Conservation (phyloP, 2,888 invertebrate species). For the Drosophila anceps region DNA sequence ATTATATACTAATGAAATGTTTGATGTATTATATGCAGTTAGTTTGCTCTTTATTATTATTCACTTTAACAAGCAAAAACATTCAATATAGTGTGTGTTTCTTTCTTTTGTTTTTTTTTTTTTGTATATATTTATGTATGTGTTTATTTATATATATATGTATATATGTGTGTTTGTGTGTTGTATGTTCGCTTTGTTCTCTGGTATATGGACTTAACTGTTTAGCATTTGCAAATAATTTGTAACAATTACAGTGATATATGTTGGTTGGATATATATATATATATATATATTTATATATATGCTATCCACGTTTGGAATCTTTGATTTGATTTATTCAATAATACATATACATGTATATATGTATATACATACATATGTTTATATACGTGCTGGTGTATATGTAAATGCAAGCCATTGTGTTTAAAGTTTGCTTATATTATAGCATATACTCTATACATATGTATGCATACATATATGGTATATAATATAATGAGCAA, state of each 20-base stretch:
- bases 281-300: slow-evolving; percentile 4
- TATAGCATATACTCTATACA: slow-evolving; percentile 38
- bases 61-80: slow-evolving; percentile 81
- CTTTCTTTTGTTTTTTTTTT: slow-evolving; percentile 25
- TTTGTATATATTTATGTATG: slow-evolving; percentile 26
- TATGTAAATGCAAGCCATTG: slow-evolving; percentile 60
- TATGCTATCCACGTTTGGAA: slow-evolving; percentile 23
- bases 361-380: slow-evolving; percentile 15
- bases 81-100: slow-evolving; percentile 77
- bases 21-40: slow-evolving; percentile 8
- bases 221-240: slow-evolving; percentile 75
- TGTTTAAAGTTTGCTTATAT: slow-evolving; percentile 17
- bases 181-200: slow-evolving; percentile 35
- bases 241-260: slow-evolving; percentile 72
- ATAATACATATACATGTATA: slow-evolving; percentile 28
- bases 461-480: slow-evolving; percentile 33
- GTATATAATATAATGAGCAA: slow-evolving; percentile 60
- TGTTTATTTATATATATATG: slow-evolving; percentile 37
- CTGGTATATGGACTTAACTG: slow-evolving; percentile 59
- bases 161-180: slow-evolving; percentile 27
- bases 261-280: slow-evolving; percentile 23
- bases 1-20: not conserved
- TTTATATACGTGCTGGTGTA: slow-evolving; percentile 12
- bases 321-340: slow-evolving; percentile 36
- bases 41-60: slow-evolving; percentile 67